phyloP scores from a whole-genome alignment of 2,113 vertebrate genomes.

The Mola mola region DNA sequence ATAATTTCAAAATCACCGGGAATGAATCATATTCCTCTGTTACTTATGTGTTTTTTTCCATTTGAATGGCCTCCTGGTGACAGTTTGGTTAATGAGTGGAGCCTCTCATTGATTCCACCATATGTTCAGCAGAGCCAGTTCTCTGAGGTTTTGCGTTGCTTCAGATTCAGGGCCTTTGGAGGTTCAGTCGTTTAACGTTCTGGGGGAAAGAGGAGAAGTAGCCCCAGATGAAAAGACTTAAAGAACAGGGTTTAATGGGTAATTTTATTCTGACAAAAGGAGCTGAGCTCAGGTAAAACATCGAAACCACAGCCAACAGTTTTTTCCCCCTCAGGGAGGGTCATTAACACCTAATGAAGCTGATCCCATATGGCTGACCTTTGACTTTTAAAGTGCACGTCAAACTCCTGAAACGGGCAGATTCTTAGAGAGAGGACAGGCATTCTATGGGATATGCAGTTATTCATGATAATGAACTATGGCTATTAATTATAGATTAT shows the following conservation, averaged over 20 bases:
- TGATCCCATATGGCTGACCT: conserved; percentile 63
- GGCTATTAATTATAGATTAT: neutral
- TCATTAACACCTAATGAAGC: conserved; percentile 73
- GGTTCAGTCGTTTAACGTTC: conserved; percentile 28
- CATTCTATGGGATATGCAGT: too few relatives aligned
- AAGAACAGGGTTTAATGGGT: neutral
- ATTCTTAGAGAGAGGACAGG: conserved; percentile 16
- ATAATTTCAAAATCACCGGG: conserved; percentile 58
- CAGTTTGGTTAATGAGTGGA: conserved; percentile 62
- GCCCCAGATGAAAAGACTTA: neutral
- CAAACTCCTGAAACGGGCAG: conserved; percentile 39
- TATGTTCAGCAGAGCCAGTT: conserved; percentile 45
- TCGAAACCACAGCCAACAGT: conserved; percentile 17
- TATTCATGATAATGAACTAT: too few relatives aligned
- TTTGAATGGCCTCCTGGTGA: conserved; percentile 45
- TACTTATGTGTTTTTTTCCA: conserved; percentile 42
- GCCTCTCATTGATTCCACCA: conserved; percentile 59
- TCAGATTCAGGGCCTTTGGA: conserved; percentile 25
- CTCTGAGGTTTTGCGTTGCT: conserved; percentile 21
- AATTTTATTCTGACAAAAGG: conserved; percentile 1
- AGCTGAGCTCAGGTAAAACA: conserved; percentile 1
- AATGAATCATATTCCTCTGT: conserved; percentile 27
- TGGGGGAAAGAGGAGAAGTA: conserved; percentile 4
- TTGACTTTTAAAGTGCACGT: conserved; percentile 55
- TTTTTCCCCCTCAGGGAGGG: conserved; percentile 46